Evolutionary conservation across 2,113 vertebrate species (phyloP).

Genomic region (Maccullochella peelii): DNA sequence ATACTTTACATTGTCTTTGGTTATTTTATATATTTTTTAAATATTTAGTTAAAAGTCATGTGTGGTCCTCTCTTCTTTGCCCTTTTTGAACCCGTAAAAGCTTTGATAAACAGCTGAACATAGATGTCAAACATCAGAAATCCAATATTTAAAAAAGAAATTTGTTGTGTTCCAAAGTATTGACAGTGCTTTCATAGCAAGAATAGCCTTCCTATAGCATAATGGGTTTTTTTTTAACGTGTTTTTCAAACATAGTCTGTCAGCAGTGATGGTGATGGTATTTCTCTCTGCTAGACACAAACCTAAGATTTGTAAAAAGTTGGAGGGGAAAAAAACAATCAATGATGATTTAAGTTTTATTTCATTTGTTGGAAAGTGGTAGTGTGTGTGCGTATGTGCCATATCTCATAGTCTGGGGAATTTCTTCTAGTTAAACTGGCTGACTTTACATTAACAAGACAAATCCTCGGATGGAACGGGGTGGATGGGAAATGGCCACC

Average conservation of each 20-base stretch:
- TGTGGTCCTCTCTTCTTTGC: not conserved
- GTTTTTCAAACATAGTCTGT: not conserved
- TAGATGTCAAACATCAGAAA: not conserved
- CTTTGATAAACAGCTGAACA: not conserved
- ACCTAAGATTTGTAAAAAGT: not conserved
- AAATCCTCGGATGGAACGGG: slow-evolving; percentile 9
- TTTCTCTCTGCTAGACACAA: not conserved
- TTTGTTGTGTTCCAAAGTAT: no score
- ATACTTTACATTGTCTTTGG: no score
- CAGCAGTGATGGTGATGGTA: not conserved
- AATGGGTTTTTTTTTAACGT: not conserved
- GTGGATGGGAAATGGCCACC: slow-evolving; percentile 38
- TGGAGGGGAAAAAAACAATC: not conserved
- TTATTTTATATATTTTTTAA: no score
- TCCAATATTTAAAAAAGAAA: no score
- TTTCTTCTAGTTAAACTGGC: slow-evolving; percentile 43
- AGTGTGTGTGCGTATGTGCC: slow-evolving; percentile 7
- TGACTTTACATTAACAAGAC: slow-evolving; percentile 57
- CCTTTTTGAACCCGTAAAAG: not conserved
- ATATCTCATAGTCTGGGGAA: slow-evolving; percentile 49
- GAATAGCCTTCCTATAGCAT: not conserved
- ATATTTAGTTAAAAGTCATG: no score
- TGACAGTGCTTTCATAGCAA: not conserved
- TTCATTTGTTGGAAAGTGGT: not conserved
- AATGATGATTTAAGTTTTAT: slow-evolving; percentile 24